Conservation (phyloP, 2,797 vertebrate species). For the Chrysocyon brachyurus region DNA sequence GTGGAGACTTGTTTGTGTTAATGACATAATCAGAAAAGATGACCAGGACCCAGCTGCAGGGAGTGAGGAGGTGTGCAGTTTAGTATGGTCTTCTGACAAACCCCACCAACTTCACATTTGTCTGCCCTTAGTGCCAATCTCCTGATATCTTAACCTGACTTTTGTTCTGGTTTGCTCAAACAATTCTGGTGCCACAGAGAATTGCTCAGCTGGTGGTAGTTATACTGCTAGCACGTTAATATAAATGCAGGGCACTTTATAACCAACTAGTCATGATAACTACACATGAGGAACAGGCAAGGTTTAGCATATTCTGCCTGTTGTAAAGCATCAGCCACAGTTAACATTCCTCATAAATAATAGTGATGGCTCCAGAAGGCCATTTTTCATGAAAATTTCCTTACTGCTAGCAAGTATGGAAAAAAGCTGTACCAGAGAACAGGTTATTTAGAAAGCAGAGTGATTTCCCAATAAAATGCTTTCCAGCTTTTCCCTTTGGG, state of each 20-base stretch:
- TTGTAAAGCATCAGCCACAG: slow-evolving; percentile 65
- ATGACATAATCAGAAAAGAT: slow-evolving; percentile 65
- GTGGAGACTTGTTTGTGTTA: slow-evolving; percentile 69
- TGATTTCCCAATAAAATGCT: slow-evolving; percentile 71
- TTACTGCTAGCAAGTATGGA: slow-evolving; percentile 57
- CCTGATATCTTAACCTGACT: slow-evolving; percentile 83
- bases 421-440: slow-evolving; percentile 66
- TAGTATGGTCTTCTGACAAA: slow-evolving; percentile 64
- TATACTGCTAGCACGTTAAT: slow-evolving; percentile 57
- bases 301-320: slow-evolving; percentile 66
- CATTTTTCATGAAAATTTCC: slow-evolving; percentile 70
- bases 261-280: slow-evolving; percentile 78
- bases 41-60: slow-evolving; percentile 70
- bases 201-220: slow-evolving; percentile 63
- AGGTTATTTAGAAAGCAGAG: slow-evolving; percentile 73
- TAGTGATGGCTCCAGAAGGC: slow-evolving; percentile 58
- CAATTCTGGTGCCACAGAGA: slow-evolving; percentile 8
- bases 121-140: slow-evolving; percentile 71
- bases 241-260: slow-evolving; percentile 56
- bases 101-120: slow-evolving; percentile 73
- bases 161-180: slow-evolving; percentile 77
- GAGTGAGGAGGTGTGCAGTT: slow-evolving; percentile 75
- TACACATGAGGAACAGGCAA: slow-evolving; percentile 69
- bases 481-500: slow-evolving; percentile 74
- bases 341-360: slow-evolving; percentile 73